Conservation (phyloP, 2,797 vertebrate species). For the Microtus californicus region DNA sequence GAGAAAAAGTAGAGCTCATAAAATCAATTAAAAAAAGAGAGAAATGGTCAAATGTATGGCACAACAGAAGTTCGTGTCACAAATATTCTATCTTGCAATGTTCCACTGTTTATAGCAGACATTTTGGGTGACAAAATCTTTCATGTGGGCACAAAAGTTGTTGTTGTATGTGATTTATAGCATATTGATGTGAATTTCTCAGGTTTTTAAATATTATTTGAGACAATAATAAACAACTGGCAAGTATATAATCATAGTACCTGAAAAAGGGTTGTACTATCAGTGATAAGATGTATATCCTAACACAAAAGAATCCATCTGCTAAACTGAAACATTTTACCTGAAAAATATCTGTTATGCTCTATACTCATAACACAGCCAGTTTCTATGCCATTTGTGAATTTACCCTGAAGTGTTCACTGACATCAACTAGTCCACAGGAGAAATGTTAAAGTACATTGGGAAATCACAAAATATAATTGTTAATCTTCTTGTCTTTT, state of each 20-base stretch:
- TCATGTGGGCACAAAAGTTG: not conserved
- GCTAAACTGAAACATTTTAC: constrained; percentile 51
- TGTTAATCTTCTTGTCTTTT: constrained; percentile 73
- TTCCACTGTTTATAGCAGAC: not conserved
- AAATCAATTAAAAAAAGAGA: too few relatives aligned
- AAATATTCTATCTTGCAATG: not conserved
- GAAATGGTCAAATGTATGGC: too few relatives aligned
- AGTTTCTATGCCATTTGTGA: constrained; percentile 55
- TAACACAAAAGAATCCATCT: constrained; percentile 3
- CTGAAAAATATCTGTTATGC: constrained; percentile 20
- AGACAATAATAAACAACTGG: constrained; percentile 18
- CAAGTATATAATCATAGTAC: constrained; percentile 31
- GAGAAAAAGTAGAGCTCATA: too few relatives aligned
- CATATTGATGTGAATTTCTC: not conserved
- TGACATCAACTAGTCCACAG: constrained; percentile 49
- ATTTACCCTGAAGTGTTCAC: constrained; percentile 56
- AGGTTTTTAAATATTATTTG: constrained; percentile 48
- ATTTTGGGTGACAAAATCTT: not conserved
- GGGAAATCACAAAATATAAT: constrained; percentile 75
- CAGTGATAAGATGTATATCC: not conserved
- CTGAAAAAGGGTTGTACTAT: not conserved
- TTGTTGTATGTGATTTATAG: not conserved
- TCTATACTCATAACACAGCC: constrained; percentile 1
- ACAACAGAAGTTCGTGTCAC: not conserved
- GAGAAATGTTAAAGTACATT: constrained; percentile 56